Conservation (phyloP, 2,888 invertebrate species). For the Drosophila mimetica region DNA sequence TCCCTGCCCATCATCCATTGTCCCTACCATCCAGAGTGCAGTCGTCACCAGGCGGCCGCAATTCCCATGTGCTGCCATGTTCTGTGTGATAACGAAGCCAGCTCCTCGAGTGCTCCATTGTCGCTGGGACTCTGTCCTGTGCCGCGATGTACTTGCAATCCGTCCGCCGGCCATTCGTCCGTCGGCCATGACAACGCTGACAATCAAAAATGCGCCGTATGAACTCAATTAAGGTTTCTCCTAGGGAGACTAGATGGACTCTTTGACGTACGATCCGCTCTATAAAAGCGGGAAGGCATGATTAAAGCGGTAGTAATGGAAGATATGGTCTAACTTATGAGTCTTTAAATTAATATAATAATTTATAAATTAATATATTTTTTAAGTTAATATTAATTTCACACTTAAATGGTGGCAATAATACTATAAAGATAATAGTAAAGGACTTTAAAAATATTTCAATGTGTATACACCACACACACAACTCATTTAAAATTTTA, state of each 20-base stretch:
- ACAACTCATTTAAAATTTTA: too few species aligned
- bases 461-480: too few species aligned
- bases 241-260: slow-evolving; percentile 13
- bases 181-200: slow-evolving; percentile 36
- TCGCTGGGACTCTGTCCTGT: slow-evolving; percentile 45
- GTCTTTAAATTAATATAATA: not conserved
- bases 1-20: slow-evolving; percentile 68
- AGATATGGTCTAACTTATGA: not conserved
- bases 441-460: too few species aligned
- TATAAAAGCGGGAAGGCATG: not conserved
- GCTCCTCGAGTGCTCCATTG: slow-evolving; percentile 56
- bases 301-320: not conserved
- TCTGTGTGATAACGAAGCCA: slow-evolving; percentile 74
- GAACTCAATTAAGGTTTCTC: slow-evolving; percentile 65
- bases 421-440: too few species aligned
- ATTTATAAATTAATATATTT: too few species aligned
- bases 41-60: slow-evolving; percentile 51
- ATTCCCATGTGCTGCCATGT: slow-evolving; percentile 79
- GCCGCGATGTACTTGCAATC: slow-evolving; percentile 39
- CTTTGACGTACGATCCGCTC: slow-evolving; percentile 3
- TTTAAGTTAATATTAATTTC: too few species aligned
- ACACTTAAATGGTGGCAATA: too few species aligned
- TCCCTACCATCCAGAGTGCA: slow-evolving; percentile 41
- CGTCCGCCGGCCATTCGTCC: not conserved
- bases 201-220: slow-evolving; percentile 54